These are phyloP conservation scores for Adelges cooleyi DNA, from an alignment of 1,140 invertebrate species.

Conservation along the genomic window DNA sequence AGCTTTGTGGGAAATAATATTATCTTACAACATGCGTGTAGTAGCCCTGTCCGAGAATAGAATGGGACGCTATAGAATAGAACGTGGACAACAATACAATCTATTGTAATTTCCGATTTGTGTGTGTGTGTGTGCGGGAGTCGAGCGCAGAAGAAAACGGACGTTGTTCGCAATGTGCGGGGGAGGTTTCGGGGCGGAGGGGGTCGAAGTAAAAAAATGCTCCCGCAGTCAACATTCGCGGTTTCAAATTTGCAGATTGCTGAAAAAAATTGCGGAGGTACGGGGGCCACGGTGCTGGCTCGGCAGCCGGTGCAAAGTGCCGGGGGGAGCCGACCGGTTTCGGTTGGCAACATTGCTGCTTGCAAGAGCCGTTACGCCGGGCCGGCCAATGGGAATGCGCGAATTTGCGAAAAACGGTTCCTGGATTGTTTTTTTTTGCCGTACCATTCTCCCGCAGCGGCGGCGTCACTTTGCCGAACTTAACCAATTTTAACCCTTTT, in stretches of 20 bases:
- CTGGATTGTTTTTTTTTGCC: slow-evolving; percentile 23
- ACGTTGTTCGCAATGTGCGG: no score
- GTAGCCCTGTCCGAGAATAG: no score
- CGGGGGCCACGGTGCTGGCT: no score
- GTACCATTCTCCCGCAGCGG: not conserved
- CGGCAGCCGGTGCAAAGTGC: not conserved
- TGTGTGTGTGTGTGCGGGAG: no score
- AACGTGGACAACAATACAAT: no score
- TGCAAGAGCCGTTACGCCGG: slow-evolving; percentile 26
- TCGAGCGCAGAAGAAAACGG: no score
- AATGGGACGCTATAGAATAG: no score
- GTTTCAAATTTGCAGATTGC: not conserved
- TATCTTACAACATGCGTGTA: no score
- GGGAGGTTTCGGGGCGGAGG: no score
- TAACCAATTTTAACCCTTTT: slow-evolving; percentile 14
- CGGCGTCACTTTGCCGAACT: slow-evolving; percentile 11
- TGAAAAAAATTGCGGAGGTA: not conserved
- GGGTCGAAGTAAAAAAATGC: slow-evolving; percentile 1
- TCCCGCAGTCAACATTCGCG: slow-evolving; percentile 19
- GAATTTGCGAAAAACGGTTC: slow-evolving; percentile 24
- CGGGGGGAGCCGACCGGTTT: slow-evolving; percentile 5
- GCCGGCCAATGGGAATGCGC: slow-evolving; percentile 1
- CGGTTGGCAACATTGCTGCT: slow-evolving; percentile 8
- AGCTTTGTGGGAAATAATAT: no score
- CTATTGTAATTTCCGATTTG: no score